Percentiles rank a stretch among this genome's conserved stretches.
These are phyloP conservation scores for Glaucidium brasilianum DNA, from an alignment of 2,113 vertebrate species.

Conservation along the genomic window DNA sequence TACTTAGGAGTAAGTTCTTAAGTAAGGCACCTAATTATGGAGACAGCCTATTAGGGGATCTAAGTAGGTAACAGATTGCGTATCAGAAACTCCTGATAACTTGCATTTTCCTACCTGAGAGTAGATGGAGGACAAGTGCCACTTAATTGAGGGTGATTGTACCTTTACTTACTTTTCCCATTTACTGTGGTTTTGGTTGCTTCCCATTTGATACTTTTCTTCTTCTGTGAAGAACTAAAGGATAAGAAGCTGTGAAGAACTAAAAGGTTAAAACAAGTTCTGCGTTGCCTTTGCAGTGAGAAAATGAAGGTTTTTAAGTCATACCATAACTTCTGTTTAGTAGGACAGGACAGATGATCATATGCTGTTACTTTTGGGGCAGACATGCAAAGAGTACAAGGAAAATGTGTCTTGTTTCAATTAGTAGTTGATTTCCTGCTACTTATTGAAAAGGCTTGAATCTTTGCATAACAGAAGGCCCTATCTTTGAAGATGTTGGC, in stretches of 20 bases:
- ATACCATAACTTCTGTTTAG: not conserved
- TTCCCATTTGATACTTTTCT: not conserved
- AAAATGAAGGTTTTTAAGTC: not conserved
- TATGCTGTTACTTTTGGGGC: not conserved
- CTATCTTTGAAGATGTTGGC: not conserved
- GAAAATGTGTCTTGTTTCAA: fast-evolving
- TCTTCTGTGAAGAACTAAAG: not conserved
- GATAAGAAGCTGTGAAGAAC: not conserved
- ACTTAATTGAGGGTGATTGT: not conserved
- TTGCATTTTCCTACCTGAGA: not conserved
- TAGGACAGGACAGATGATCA: not conserved
- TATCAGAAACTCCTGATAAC: not conserved
- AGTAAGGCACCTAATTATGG: not conserved
- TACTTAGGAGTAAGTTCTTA: not conserved
- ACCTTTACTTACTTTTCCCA: not conserved
- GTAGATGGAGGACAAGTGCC: not conserved
- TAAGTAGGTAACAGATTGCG: not conserved
- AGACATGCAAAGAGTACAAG: not conserved
- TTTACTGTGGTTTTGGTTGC: not conserved
- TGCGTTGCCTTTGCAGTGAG: not conserved
- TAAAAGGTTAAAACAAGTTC: not conserved
- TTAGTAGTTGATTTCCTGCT: not conserved
- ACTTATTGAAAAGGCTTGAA: not conserved
- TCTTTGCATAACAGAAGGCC: not conserved
- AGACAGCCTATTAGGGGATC: not conserved